These are phyloP conservation scores for Diglossa cyanea DNA, from an alignment of 2,797 vertebrate genomes.

Conservation along the genomic window DNA sequence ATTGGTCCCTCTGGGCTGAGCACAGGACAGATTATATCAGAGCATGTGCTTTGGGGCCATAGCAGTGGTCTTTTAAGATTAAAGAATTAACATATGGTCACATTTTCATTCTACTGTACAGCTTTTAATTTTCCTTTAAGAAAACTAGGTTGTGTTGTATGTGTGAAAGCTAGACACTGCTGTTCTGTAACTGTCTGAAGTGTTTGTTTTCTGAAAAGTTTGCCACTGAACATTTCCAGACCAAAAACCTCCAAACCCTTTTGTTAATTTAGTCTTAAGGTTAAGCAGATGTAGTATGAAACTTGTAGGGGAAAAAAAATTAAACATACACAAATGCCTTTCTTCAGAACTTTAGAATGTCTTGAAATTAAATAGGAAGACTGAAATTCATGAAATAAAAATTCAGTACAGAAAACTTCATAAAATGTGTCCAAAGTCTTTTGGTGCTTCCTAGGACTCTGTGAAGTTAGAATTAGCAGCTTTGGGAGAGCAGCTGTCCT, in stretches of 20 bases:
- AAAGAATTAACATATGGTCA: conserved; percentile 5
- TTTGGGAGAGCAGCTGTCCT: background rate
- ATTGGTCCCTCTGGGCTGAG: background rate
- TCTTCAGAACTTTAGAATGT: background rate
- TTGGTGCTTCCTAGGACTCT: background rate
- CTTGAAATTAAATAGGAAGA: background rate
- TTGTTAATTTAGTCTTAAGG: background rate
- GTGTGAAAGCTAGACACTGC: background rate
- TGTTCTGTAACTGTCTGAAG: background rate
- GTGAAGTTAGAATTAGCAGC: background rate
- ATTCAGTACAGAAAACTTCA: background rate
- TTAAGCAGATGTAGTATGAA: background rate
- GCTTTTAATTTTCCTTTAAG: background rate
- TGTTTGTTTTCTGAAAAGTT: background rate
- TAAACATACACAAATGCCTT: background rate
- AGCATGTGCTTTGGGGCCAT: background rate
- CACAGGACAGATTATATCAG: background rate
- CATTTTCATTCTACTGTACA: background rate
- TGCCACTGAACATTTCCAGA: background rate
- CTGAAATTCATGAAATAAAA: background rate
- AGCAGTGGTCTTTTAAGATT: background rate
- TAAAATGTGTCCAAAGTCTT: background rate
- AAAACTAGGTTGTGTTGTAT: background rate
- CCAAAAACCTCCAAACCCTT: background rate
- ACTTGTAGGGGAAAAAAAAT: background rate